Evolutionary conservation across 2,888 invertebrate genomes (phyloP).

Genomic region (Melanostoma mellinum): DNA sequence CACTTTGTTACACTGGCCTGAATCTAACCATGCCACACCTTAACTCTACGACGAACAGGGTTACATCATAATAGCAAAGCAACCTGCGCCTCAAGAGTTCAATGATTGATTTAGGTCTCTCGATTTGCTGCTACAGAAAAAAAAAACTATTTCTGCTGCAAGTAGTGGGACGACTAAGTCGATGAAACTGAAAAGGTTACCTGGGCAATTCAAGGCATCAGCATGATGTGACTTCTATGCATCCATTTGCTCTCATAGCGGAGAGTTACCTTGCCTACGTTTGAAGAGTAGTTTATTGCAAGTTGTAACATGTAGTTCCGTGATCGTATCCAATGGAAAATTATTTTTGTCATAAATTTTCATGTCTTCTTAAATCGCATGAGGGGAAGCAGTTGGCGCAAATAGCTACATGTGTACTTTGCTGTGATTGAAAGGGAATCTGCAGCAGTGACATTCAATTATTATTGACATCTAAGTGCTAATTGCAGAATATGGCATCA

Average conservation of each 20-base stretch:
- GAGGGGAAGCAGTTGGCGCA: slow-evolving; percentile 1
- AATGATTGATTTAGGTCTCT: slow-evolving; percentile 60
- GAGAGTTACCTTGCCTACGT: slow-evolving; percentile 7
- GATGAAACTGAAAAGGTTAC: slow-evolving; percentile 45
- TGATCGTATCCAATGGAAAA: slow-evolving; percentile 61
- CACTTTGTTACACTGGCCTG: slow-evolving; percentile 26
- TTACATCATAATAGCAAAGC: slow-evolving; percentile 54
- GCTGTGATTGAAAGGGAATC: slow-evolving; percentile 16
- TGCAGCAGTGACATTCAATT: slow-evolving; percentile 47
- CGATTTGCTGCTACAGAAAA: slow-evolving; percentile 14
- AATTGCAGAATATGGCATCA: slow-evolving; percentile 47
- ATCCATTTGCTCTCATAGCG: slow-evolving; percentile 28
- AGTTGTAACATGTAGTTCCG: slow-evolving; percentile 48
- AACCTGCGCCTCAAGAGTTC: slow-evolving; percentile 56
- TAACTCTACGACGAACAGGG: slow-evolving; percentile 27
- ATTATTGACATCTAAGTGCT: slow-evolving; percentile 35
- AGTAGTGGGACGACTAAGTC: no score
- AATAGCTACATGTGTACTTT: neutral
- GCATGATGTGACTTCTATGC: slow-evolving; percentile 40
- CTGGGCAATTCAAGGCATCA: slow-evolving; percentile 56
- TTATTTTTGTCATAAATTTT: slow-evolving; percentile 61
- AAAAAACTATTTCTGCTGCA: slow-evolving; percentile 6
- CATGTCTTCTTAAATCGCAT: slow-evolving; percentile 17
- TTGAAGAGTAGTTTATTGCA: slow-evolving; percentile 1
- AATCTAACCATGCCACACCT: slow-evolving; percentile 59